Percentiles rank a stretch among this genome's conserved stretches.
Evolutionary conservation across 2,888 invertebrate genomes (phyloP).

Genomic region (Hoplodrina ambigua): DNA sequence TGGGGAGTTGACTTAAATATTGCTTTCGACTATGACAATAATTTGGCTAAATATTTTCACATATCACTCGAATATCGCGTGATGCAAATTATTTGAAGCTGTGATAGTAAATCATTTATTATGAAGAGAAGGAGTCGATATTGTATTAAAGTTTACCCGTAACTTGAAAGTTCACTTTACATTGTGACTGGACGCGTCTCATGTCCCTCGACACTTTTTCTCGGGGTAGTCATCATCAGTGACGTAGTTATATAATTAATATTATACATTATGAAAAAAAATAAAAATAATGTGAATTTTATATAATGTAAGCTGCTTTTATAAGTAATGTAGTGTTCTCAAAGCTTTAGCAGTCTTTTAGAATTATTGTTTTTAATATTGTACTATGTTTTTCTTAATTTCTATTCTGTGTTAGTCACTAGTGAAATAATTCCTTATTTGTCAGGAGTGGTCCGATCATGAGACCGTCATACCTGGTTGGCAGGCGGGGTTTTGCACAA

Average conservation of each 20-base stretch:
- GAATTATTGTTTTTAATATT: constrained; percentile 73
- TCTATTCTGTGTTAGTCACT: constrained; percentile 72
- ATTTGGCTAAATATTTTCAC: constrained; percentile 81
- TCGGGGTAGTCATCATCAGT: constrained; percentile 68
- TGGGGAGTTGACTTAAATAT: constrained; percentile 63
- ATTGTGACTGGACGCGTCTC: constrained; percentile 43
- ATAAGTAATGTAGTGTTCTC: constrained; percentile 77
- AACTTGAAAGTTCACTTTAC: constrained; percentile 69
- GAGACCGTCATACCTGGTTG: background rate
- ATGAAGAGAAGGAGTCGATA: constrained; percentile 72
- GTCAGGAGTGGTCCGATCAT: constrained; percentile 26
- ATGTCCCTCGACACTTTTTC: constrained; percentile 80
- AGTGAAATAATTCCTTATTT: constrained; percentile 51
- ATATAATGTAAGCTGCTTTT: constrained; percentile 72
- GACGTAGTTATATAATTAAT: constrained; percentile 48
- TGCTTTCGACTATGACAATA: constrained; percentile 50
- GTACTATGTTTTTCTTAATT: constrained; percentile 69
- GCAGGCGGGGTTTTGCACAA: background rate
- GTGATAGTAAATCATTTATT: constrained; percentile 80
- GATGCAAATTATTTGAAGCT: constrained; percentile 82
- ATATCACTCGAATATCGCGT: constrained; percentile 79
- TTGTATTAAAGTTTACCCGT: constrained; percentile 72
- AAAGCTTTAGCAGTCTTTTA: constrained; percentile 85
- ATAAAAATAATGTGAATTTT: constrained; percentile 62
- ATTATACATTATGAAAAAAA: constrained; percentile 51